These are phyloP conservation scores for Huso huso DNA, from an alignment of 2,797 vertebrate species.

Conservation along the genomic window DNA sequence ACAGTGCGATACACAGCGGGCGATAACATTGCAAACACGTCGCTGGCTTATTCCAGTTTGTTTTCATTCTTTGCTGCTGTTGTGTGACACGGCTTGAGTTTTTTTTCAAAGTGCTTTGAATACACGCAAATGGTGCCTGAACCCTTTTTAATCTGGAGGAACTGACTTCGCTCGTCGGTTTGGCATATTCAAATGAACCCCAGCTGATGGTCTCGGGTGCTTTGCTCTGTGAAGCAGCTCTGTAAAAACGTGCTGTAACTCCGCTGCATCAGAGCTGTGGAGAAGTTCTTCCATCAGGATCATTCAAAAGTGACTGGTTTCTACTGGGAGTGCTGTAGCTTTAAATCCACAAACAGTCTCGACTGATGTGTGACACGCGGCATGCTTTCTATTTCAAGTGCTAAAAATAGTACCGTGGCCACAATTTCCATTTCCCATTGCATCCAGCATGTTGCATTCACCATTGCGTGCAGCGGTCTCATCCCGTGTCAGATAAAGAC, in stretches of 20 bases:
- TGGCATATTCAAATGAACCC: conserved; percentile 10
- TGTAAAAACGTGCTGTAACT: conserved; percentile 16
- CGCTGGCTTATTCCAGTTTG: neutral
- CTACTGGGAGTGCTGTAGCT: conserved; percentile 28
- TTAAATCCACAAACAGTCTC: neutral
- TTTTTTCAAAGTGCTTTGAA: neutral
- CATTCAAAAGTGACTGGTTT: conserved; percentile 14
- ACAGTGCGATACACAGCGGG: conserved; percentile 66
- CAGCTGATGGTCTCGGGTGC: conserved; percentile 33
- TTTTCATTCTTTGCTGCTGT: neutral
- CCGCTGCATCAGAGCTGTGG: conserved; percentile 23
- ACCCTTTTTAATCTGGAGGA: neutral
- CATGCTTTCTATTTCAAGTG: no score
- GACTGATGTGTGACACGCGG: no score
- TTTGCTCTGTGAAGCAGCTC: conserved; percentile 35
- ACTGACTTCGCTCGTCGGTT: neutral
- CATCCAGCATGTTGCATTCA: no score
- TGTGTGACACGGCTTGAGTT: conserved; percentile 31
- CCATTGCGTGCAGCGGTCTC: no score
- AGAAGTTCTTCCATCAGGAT: conserved; percentile 43
- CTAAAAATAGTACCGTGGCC: no score
- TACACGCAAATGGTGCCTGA: neutral
- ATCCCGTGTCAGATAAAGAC: no score
- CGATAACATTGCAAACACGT: conserved; percentile 34
- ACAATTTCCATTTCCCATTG: no score